phyloP scores from a whole-genome alignment of 2,113 vertebrate species.

The Mesembrinibis cayennensis region DNA sequence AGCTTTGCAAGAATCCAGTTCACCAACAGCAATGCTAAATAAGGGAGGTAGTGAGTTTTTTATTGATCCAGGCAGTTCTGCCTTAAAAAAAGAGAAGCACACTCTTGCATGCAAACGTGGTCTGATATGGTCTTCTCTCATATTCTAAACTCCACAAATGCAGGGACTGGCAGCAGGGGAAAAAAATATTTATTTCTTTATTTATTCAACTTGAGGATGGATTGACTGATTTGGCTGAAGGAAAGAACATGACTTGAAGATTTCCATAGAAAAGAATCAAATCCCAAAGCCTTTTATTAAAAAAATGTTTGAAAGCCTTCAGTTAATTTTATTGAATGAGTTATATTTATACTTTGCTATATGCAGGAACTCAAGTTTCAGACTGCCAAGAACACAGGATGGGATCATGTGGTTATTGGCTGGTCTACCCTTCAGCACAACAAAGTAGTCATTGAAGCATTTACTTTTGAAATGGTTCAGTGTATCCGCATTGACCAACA shows the following conservation, averaged over 20 bases:
- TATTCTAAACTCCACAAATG: not conserved
- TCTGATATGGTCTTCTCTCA: not conserved
- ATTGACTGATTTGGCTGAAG: not conserved
- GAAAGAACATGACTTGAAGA: not conserved
- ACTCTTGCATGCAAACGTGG: not conserved
- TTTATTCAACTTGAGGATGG: not conserved
- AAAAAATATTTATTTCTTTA: not conserved
- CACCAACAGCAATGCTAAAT: not conserved
- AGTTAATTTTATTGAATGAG: not conserved
- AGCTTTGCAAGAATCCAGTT: not conserved
- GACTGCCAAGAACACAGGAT: conserved; percentile 46
- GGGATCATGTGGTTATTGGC: conserved; percentile 50
- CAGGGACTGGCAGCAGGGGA: not conserved
- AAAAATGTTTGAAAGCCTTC: not conserved
- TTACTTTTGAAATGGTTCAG: conserved; percentile 10
- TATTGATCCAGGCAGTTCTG: not conserved
- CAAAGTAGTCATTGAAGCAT: conserved; percentile 49
- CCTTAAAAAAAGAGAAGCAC: not conserved
- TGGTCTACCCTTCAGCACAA: not conserved
- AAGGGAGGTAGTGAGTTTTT: not conserved
- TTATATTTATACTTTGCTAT: conserved; percentile 24
- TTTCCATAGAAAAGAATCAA: not conserved
- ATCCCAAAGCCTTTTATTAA: not conserved
- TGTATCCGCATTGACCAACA: not conserved
- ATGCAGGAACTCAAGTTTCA: conserved; percentile 20